These are phyloP conservation scores for Tubulanus polymorphus DNA, from an alignment of 2,888 invertebrate species.

Conservation along the genomic window DNA sequence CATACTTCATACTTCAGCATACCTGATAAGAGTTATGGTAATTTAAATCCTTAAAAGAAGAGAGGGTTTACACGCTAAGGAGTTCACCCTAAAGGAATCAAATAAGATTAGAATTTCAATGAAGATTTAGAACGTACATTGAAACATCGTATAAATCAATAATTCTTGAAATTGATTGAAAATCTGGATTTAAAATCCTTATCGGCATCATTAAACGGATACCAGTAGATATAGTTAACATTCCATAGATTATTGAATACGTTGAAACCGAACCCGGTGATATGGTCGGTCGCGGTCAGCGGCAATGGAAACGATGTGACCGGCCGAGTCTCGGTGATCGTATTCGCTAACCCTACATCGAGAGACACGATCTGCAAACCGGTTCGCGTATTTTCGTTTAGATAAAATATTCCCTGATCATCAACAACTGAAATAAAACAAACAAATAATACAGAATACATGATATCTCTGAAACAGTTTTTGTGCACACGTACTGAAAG, in stretches of 20 bases:
- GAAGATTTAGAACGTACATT: no score
- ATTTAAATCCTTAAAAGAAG: no score
- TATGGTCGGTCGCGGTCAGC: constrained; percentile 28
- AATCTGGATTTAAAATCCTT: constrained; percentile 32
- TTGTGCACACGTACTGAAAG: not conserved
- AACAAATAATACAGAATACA: not conserved
- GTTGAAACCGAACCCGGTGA: constrained; percentile 38
- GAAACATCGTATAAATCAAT: no score
- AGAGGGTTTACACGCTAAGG: no score
- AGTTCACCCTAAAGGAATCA: no score
- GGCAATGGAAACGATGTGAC: constrained; percentile 41
- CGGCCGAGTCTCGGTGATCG: constrained; percentile 22
- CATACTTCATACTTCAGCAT: no score
- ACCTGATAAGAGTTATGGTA: no score
- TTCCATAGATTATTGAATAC: constrained; percentile 48
- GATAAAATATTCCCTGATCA: constrained; percentile 23
- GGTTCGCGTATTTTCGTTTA: constrained; percentile 9
- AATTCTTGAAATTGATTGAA: constrained; percentile 22
- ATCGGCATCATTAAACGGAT: constrained; percentile 32
- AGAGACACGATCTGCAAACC: constrained; percentile 25
- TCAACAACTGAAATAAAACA: constrained; percentile 23
- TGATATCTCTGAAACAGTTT: not conserved
- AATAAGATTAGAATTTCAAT: no score
- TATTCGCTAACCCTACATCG: constrained; percentile 35
- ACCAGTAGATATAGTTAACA: constrained; percentile 47